A percentile compares a stretch with the other conserved stretches of the same genome.
These are phyloP conservation scores for Rhorus exstirpatorius DNA, from an alignment of 2,888 invertebrate genomes.

Conservation along the genomic window DNA sequence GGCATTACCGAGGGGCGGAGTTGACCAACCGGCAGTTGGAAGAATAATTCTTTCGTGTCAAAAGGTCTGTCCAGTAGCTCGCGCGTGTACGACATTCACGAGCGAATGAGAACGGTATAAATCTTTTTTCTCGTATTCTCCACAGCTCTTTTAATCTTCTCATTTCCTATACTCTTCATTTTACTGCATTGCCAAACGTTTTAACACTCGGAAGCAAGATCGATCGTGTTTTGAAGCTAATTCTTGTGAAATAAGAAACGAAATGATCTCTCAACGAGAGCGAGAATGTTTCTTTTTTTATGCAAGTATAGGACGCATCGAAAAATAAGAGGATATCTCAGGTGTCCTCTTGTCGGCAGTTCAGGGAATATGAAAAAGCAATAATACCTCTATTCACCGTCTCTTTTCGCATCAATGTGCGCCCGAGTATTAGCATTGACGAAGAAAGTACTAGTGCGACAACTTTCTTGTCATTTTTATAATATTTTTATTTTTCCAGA, in stretches of 20 bases:
- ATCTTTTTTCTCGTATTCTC: constrained; percentile 24
- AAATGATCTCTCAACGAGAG: constrained; percentile 46
- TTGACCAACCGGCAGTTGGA: constrained; percentile 48
- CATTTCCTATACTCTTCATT: constrained; percentile 32
- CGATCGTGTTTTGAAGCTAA: constrained; percentile 68
- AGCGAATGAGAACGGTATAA: constrained; percentile 10
- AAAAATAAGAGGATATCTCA: constrained; percentile 16
- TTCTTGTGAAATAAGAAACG: constrained; percentile 47
- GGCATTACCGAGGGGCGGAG: constrained; percentile 48
- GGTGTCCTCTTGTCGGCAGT: constrained; percentile 30
- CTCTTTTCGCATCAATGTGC: too few species aligned
- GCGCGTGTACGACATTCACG: constrained; percentile 43
- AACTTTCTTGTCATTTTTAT: too few species aligned
- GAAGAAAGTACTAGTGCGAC: too few species aligned
- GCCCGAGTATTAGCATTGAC: too few species aligned
- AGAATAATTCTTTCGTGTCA: constrained; percentile 57
- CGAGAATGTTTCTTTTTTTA: constrained; percentile 52
- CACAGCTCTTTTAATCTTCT: constrained; percentile 49
- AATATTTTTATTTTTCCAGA: not conserved
- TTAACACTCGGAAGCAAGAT: constrained; percentile 75
- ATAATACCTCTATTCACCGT: not conserved
- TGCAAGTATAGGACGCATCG: not conserved
- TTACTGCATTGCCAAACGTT: constrained; percentile 50
- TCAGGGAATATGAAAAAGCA: not conserved
- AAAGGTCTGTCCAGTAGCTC: constrained; percentile 28